Evolutionary conservation across 1,140 invertebrate species (phyloP).

Genomic region (Drosophila teissieri): DNA sequence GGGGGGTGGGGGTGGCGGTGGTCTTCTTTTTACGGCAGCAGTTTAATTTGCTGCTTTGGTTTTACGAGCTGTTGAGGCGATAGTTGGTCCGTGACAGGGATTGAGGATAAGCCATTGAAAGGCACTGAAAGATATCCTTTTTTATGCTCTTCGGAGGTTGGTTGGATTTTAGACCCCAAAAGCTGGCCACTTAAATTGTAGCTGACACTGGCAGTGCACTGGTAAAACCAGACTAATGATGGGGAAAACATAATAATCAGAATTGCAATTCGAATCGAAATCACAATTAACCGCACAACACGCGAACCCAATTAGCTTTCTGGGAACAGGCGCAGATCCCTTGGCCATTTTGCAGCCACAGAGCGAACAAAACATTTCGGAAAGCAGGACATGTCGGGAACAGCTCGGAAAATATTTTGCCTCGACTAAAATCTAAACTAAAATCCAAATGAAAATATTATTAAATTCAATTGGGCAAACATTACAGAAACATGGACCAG

Average conservation of each 20-base stretch:
- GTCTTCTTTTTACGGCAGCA: slow-evolving; percentile 59
- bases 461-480: slow-evolving; percentile 83
- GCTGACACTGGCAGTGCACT: not conserved
- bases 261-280: slow-evolving; percentile 25
- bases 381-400: slow-evolving; percentile 51
- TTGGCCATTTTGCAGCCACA: slow-evolving; percentile 61
- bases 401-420: slow-evolving; percentile 60
- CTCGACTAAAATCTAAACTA: slow-evolving; percentile 73
- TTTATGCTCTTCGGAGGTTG: not conserved
- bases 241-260: slow-evolving; percentile 55
- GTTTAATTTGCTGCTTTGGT: slow-evolving; percentile 81
- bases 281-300: slow-evolving; percentile 61
- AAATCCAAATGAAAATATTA: slow-evolving; percentile 83
- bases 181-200: not conserved
- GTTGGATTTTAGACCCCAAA: not conserved
- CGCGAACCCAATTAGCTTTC: slow-evolving; percentile 57
- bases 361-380: slow-evolving; percentile 69
- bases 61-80: slow-evolving; percentile 79
- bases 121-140: slow-evolving; percentile 4
- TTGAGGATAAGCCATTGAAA: slow-evolving; percentile 22
- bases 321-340: slow-evolving; percentile 34
- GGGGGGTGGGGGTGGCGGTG: not conserved
- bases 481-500: slow-evolving; percentile 71
- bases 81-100: slow-evolving; percentile 48
- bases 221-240: slow-evolving; percentile 20